Evolutionary conservation across 2,113 vertebrate genomes (phyloP).

Genomic region (Thamnophis sirtalis): DNA sequence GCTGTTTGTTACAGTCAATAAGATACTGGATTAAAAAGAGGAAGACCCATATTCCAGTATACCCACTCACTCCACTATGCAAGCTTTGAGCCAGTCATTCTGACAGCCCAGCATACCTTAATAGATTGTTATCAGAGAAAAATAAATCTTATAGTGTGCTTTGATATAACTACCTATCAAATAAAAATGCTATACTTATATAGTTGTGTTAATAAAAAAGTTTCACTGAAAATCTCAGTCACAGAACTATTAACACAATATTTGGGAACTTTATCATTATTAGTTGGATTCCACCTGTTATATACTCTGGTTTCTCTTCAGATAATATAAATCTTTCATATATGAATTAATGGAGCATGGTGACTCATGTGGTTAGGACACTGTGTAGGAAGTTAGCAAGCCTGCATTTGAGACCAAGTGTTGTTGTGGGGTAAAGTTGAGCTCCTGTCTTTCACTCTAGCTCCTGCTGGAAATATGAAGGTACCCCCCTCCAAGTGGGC

Average conservation of each 20-base stretch:
- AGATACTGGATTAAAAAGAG: not conserved
- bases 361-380: not conserved
- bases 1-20: not conserved
- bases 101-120: not conserved
- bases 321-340: too few relatives aligned
- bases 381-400: not conserved
- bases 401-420: not conserved
- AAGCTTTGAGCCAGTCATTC: not conserved
- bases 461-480: not conserved
- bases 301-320: too few relatives aligned
- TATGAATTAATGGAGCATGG: not conserved
- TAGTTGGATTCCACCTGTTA: not conserved
- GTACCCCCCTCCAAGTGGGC: not conserved
- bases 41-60: not conserved
- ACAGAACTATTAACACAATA: not conserved
- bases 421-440: not conserved
- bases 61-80: not conserved
- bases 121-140: not conserved
- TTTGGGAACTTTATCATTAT: not conserved
- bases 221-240: not conserved
- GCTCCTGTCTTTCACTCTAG: not conserved
- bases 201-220: not conserved
- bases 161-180: not conserved
- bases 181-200: not conserved
- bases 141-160: not conserved